Conservation (phyloP, 2,797 vertebrate genomes). For the Eospalax fontanierii region DNA sequence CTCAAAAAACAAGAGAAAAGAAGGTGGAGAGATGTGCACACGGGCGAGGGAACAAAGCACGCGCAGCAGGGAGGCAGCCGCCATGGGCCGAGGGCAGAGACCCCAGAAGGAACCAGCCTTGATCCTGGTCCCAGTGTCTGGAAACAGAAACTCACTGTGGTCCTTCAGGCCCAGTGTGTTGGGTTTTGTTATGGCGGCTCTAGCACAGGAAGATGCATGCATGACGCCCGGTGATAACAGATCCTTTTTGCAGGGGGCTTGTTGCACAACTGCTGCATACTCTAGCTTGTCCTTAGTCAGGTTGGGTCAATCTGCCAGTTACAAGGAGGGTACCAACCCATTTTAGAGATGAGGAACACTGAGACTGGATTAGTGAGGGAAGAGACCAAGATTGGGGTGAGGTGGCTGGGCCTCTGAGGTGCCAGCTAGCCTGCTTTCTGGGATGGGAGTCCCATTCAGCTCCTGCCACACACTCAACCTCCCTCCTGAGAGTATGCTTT, state of each 20-base stretch:
- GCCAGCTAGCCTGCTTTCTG: too few relatives aligned
- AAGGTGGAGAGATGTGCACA: neutral
- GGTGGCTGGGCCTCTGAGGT: neutral
- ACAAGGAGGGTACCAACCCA: neutral
- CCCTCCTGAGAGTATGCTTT: neutral
- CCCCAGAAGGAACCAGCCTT: neutral
- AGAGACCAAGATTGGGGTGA: neutral
- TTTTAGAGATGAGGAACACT: neutral
- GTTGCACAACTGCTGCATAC: accelerated
- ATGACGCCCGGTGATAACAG: neutral
- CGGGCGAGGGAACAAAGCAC: neutral
- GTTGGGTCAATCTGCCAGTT: neutral
- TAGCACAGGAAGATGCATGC: neutral
- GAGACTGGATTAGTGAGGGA: neutral
- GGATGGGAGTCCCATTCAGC: neutral
- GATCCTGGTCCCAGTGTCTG: neutral
- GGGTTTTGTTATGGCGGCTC: neutral
- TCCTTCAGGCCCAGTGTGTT: neutral
- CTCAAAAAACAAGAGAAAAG: neutral
- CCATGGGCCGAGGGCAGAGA: neutral
- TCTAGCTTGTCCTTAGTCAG: neutral
- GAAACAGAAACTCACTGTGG: neutral
- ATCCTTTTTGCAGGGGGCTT: neutral
- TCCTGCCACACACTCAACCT: neutral
- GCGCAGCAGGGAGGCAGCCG: neutral